These are phyloP conservation scores for Podarcis cretensis DNA, from an alignment of 2,113 vertebrate species.

Conservation along the genomic window DNA sequence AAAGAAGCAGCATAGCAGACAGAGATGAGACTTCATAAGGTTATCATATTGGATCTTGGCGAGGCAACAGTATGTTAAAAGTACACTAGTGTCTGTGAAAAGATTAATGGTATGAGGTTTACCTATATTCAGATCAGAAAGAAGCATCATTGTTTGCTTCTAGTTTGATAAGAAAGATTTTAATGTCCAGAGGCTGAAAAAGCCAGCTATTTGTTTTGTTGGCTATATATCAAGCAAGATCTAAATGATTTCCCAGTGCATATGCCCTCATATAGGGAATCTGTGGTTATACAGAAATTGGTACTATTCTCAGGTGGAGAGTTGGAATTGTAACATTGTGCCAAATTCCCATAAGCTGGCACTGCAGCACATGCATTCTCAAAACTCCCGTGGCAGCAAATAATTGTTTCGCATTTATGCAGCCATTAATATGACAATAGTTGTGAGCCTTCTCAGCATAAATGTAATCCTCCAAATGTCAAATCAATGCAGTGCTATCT, in stretches of 20 bases:
- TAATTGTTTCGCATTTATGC: background rate
- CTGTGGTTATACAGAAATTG: background rate
- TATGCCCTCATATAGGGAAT: background rate
- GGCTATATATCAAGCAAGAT: background rate
- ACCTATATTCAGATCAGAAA: conserved; percentile 10
- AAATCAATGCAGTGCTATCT: background rate
- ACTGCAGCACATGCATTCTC: background rate
- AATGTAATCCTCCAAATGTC: background rate
- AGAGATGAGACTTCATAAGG: background rate
- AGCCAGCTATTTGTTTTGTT: background rate
- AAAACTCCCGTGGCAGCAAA: background rate
- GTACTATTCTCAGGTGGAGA: background rate
- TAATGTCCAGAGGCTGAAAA: background rate
- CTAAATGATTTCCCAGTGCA: background rate
- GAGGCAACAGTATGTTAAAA: background rate
- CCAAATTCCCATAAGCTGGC: background rate
- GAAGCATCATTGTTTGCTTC: conserved; percentile 8
- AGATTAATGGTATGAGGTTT: background rate
- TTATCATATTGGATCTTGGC: background rate
- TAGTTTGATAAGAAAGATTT: background rate
- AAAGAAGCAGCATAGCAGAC: background rate
- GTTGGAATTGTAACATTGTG: background rate
- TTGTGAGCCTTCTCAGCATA: conserved; percentile 8
- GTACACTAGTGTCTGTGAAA: too few species aligned
- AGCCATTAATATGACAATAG: background rate